Evolutionary conservation across 2,113 vertebrate species (phyloP).

Genomic region (Lasiurus borealis): DNA sequence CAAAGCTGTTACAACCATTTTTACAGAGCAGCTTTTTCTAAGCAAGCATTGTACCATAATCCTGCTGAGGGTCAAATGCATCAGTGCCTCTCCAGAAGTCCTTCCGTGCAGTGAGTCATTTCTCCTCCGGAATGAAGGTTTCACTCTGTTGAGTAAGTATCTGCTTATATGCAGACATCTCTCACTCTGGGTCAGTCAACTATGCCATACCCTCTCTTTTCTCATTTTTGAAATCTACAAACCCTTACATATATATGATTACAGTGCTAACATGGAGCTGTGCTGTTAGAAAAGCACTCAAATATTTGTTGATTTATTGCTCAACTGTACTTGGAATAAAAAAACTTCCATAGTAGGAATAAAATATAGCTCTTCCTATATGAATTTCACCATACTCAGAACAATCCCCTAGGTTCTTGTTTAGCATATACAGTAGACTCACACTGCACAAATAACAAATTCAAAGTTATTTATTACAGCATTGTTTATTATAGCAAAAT

Average conservation of each 20-base stretch:
- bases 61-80: not conserved
- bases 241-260: not conserved
- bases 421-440: not conserved
- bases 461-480: not conserved
- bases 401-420: not conserved
- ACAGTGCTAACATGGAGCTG: not conserved
- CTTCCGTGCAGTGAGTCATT: constrained; percentile 6
- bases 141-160: constrained; percentile 52
- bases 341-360: constrained; percentile 2
- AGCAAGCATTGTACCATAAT: constrained; percentile 3
- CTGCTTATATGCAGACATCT: constrained; percentile 15
- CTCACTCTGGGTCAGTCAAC: not conserved
- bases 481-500: not conserved
- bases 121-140: constrained; percentile 39
- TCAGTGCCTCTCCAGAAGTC: not conserved
- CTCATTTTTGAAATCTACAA: constrained; percentile 49
- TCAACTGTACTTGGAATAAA: not conserved
- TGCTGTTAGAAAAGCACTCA: constrained; percentile 21
- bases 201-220: constrained; percentile 36
- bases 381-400: not conserved
- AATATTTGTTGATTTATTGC: constrained; percentile 20
- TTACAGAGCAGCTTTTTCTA: not conserved
- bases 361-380: not conserved
- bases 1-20: constrained; percentile 3
- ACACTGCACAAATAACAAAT: not conserved